Evolutionary conservation across 2,888 invertebrate genomes (phyloP).

Genomic region (Eupsilia transversa): DNA sequence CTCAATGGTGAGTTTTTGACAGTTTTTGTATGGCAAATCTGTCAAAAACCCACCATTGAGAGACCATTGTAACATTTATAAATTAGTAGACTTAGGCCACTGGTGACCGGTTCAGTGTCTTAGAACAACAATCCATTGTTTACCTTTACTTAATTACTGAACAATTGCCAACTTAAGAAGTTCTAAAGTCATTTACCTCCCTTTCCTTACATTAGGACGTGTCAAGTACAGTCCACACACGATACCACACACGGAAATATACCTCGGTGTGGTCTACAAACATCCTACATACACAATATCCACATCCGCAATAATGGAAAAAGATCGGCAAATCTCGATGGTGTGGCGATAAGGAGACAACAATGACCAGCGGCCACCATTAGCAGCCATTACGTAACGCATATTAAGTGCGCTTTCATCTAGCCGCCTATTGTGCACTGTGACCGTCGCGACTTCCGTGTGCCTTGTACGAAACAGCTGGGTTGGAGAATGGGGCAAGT

Average conservation of each 20-base stretch:
- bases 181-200: not conserved
- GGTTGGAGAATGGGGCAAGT: slow-evolving; percentile 36
- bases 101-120: not conserved
- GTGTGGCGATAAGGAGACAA: slow-evolving; percentile 69
- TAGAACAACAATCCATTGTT: slow-evolving; percentile 21
- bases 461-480: slow-evolving; percentile 67
- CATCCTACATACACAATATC: slow-evolving; percentile 42
- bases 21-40: too few species aligned
- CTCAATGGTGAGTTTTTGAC: too few species aligned
- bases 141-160: not conserved
- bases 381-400: slow-evolving; percentile 84
- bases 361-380: slow-evolving; percentile 78
- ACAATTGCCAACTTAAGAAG: not conserved
- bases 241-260: slow-evolving; percentile 19
- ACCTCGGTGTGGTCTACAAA: slow-evolving; percentile 43
- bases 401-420: slow-evolving; percentile 88
- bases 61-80: too few species aligned
- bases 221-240: not conserved
- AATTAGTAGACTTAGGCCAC: too few species aligned
- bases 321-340: slow-evolving; percentile 64
- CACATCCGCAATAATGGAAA: slow-evolving; percentile 58
- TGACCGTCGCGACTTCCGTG: slow-evolving; percentile 81
- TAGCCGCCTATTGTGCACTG: slow-evolving; percentile 86
- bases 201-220: not conserved
- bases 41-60: too few species aligned